Evolutionary conservation across 2,888 invertebrate species (phyloP).

Genomic region (Euplagia quadripunctaria): DNA sequence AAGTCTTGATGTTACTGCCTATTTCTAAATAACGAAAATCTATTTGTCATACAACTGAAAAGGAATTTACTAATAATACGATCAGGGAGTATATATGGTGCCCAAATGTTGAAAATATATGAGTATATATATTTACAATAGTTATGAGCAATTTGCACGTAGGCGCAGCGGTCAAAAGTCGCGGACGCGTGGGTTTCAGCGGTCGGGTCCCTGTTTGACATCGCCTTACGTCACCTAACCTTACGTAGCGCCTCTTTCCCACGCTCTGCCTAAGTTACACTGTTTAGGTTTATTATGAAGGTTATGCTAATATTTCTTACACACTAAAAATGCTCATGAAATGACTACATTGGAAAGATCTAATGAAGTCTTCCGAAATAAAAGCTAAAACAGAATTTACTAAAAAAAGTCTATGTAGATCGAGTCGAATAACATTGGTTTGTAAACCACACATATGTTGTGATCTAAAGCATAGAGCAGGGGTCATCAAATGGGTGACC

Average conservation of each 20-base stretch:
- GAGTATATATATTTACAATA: constrained; percentile 31
- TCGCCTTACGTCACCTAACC: constrained; percentile 46
- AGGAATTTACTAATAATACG: background rate
- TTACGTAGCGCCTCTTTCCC: constrained; percentile 48
- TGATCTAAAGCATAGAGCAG: too few relatives aligned
- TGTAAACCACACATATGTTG: too few relatives aligned
- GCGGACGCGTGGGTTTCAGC: constrained; percentile 48
- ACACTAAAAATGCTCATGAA: background rate
- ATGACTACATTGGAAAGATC: background rate
- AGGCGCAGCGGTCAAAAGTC: constrained; percentile 59
- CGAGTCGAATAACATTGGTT: too few relatives aligned
- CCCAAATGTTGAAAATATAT: background rate
- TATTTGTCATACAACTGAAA: background rate
- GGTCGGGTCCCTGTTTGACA: constrained; percentile 44
- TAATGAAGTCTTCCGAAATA: background rate
- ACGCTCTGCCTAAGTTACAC: constrained; percentile 38
- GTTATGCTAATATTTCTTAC: background rate
- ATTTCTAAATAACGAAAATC: background rate
- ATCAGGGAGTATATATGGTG: background rate
- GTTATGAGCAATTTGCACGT: constrained; percentile 48
- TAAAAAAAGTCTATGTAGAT: background rate
- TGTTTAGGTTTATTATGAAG: constrained; percentile 10
- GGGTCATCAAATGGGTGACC: too few relatives aligned
- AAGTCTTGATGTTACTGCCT: too few relatives aligned
- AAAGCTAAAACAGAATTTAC: background rate